Conservation (phyloP, 1,140 invertebrate species). For the Euschistus heros region DNA sequence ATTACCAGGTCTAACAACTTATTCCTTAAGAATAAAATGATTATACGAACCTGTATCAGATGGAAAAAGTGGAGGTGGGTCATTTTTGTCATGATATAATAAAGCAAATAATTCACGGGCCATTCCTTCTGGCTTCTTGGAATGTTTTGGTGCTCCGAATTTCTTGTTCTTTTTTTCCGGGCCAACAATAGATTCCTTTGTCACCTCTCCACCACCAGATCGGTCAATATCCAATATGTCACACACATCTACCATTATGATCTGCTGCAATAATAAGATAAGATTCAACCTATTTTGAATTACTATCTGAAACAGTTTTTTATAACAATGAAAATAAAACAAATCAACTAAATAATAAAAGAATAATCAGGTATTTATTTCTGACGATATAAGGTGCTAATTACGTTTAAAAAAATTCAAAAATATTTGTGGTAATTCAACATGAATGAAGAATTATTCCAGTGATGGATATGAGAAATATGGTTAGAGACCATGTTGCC, state of each 20-base stretch:
- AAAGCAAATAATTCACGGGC: slow-evolving; percentile 92
- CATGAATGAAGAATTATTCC: too few relatives aligned
- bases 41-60: slow-evolving; percentile 59
- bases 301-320: too few relatives aligned
- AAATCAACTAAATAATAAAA: too few relatives aligned
- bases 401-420: too few relatives aligned
- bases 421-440: too few relatives aligned
- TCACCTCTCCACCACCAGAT: slow-evolving; percentile 63
- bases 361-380: too few relatives aligned
- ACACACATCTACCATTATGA: slow-evolving; percentile 62
- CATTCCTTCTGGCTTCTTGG: slow-evolving; percentile 91
- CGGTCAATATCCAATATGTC: slow-evolving; percentile 86
- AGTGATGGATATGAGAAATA: too few relatives aligned
- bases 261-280: neutral
- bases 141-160: slow-evolving; percentile 42
- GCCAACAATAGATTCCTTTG: slow-evolving; percentile 70
- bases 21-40: neutral
- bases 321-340: too few relatives aligned
- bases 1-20: too few relatives aligned
- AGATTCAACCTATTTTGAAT: too few relatives aligned
- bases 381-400: too few relatives aligned
- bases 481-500: too few relatives aligned
- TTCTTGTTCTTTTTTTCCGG: slow-evolving; percentile 48
- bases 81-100: slow-evolving; percentile 88
- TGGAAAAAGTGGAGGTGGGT: slow-evolving; percentile 69